Percentiles rank a stretch among this genome's conserved stretches.
Evolutionary conservation across 2,797 vertebrate genomes (phyloP).

Genomic region (Cossypha polioptera): DNA sequence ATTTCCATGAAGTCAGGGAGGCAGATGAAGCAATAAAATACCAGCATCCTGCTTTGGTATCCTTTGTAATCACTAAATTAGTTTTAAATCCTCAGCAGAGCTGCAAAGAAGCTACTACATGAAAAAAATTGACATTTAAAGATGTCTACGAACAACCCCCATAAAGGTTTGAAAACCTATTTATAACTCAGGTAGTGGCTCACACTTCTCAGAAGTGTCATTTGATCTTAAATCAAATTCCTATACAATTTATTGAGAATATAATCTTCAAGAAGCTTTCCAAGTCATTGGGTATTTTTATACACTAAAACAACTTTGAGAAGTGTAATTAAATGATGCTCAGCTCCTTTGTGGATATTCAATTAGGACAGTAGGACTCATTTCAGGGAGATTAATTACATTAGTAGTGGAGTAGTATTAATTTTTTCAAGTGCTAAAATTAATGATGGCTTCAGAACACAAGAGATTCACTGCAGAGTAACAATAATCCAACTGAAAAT

Average conservation of each 20-base stretch:
- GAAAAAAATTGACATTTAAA: background rate
- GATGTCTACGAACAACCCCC: background rate
- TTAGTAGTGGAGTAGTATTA: background rate
- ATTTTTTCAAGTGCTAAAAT: conserved; percentile 14
- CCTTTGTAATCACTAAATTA: background rate
- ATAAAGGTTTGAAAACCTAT: background rate
- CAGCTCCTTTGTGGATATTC: background rate
- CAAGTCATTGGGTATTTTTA: background rate
- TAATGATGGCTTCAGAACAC: background rate
- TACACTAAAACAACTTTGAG: background rate
- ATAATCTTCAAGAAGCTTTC: background rate
- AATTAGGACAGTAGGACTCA: background rate
- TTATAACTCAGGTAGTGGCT: background rate
- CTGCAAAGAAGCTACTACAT: background rate
- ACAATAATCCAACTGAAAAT: background rate
- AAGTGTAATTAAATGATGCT: conserved; percentile 10
- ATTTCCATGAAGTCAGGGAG: background rate
- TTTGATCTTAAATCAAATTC: background rate
- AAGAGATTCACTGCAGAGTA: background rate
- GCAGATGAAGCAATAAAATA: background rate
- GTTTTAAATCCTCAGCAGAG: background rate
- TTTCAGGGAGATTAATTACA: conserved; percentile 16
- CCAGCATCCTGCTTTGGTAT: background rate
- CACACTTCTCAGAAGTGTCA: background rate
- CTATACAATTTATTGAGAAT: background rate